Conservation (phyloP, 2,797 vertebrate species). For the Oophaga sylvatica region DNA sequence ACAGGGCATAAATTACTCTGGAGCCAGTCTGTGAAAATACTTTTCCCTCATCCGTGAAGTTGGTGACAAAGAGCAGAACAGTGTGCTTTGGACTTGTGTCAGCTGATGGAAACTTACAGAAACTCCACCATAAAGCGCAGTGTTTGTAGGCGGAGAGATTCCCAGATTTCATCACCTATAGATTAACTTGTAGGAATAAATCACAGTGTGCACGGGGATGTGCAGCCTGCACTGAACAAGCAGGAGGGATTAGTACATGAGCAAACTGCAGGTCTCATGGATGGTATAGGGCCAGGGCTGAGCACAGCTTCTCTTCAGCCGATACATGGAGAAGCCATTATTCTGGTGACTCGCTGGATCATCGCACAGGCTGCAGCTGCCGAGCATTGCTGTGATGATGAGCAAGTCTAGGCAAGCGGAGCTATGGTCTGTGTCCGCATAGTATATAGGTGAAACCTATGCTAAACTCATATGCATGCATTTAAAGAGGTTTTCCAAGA, state of each 20-base stretch:
- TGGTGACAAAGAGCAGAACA: neutral
- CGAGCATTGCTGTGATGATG: too few species aligned
- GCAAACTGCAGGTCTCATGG: slow-evolving; percentile 4
- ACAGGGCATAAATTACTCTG: neutral
- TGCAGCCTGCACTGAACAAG: slow-evolving; percentile 1
- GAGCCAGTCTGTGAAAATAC: neutral
- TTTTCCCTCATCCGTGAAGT: neutral
- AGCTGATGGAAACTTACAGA: slow-evolving; percentile 6
- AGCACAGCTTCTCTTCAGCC: neutral
- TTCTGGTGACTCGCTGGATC: neutral
- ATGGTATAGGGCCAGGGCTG: neutral
- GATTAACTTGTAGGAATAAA: slow-evolving; percentile 30
- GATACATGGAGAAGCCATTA: neutral
- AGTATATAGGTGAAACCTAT: neutral
- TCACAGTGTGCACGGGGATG: neutral
- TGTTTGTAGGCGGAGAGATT: neutral
- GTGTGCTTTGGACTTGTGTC: neutral
- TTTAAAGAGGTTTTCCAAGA: neutral
- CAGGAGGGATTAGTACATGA: neutral
- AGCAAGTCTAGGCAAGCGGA: too few species aligned
- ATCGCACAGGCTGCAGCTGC: neutral
- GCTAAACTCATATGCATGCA: neutral
- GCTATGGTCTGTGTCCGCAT: neutral
- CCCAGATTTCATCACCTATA: slow-evolving; percentile 32
- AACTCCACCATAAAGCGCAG: neutral